Percentiles rank a stretch among this genome's conserved stretches.
Evolutionary conservation across 2,888 invertebrate species (phyloP).

Genomic region (Formica aserva): DNA sequence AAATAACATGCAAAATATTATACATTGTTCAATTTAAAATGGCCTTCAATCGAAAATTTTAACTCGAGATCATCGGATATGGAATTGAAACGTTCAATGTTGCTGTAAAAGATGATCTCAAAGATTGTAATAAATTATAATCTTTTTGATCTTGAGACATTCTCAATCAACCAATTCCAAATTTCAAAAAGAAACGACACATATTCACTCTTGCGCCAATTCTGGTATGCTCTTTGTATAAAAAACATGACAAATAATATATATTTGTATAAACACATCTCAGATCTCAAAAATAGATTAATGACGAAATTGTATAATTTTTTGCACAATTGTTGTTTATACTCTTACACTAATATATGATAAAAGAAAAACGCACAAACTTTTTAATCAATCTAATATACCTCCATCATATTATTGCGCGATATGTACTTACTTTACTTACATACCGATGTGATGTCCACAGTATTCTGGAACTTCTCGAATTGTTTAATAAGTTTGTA

Average conservation of each 20-base stretch:
- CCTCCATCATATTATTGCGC: neutral
- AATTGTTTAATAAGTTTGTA: neutral
- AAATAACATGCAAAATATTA: neutral
- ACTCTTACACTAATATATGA: conserved; percentile 12
- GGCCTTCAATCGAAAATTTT: neutral
- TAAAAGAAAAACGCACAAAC: neutral
- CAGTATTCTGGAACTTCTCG: neutral
- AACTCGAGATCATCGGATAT: neutral
- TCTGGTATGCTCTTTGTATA: neutral
- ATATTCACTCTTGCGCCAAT: neutral
- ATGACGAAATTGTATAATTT: conserved; percentile 18
- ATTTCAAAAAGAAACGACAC: neutral
- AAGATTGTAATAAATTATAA: neutral
- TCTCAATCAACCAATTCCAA: neutral
- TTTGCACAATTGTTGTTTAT: neutral
- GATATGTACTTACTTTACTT: conserved; percentile 40
- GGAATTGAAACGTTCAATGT: neutral
- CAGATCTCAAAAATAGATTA: conserved; percentile 19
- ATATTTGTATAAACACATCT: conserved; percentile 7
- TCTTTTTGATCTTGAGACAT: neutral
- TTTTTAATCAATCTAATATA: neutral
- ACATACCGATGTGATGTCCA: neutral
- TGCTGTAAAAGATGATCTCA: neutral
- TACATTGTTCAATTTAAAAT: neutral
- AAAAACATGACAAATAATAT: conserved; percentile 6